Evolutionary conservation across 1,140 invertebrate genomes (phyloP).

Genomic region (Doryteuthis pealeii): DNA sequence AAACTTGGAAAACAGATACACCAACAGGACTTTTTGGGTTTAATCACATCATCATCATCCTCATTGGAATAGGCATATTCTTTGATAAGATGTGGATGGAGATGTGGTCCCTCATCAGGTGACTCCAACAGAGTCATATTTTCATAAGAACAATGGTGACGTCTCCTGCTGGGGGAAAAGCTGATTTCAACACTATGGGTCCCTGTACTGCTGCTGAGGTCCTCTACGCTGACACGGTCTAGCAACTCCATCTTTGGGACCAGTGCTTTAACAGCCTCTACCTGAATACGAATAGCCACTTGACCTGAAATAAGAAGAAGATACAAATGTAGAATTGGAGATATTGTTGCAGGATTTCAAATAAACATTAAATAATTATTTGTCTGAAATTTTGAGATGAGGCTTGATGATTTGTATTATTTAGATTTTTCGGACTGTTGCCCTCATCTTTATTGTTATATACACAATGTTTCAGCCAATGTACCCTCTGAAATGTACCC

Average conservation of each 20-base stretch:
- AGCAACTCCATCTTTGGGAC: constrained; percentile 33
- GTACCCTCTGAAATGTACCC: too few relatives aligned
- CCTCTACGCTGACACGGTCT: constrained; percentile 16
- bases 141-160: constrained; percentile 38
- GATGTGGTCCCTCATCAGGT: constrained; percentile 16
- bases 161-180: constrained; percentile 17
- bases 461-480: too few relatives aligned
- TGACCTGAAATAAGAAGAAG: constrained; percentile 30
- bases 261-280: constrained; percentile 35
- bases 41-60: constrained; percentile 27
- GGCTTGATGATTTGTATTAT: too few relatives aligned
- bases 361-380: too few relatives aligned
- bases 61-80: constrained; percentile 33
- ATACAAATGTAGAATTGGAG: too few relatives aligned
- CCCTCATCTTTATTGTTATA: too few relatives aligned
- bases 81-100: constrained; percentile 23
- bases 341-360: too few relatives aligned
- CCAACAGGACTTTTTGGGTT: constrained; percentile 32
- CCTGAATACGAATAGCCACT: constrained; percentile 36
- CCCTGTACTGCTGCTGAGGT: neutral
- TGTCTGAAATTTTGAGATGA: too few relatives aligned
- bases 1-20: constrained; percentile 36
- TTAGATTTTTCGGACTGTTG: too few relatives aligned
- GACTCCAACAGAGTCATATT: constrained; percentile 38
- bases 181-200: constrained; percentile 15